Evolutionary conservation across 2,888 invertebrate species (phyloP), one percentile per base, ranked within the genome.

Genomic region (Philopedon plagiatum): DNA sequence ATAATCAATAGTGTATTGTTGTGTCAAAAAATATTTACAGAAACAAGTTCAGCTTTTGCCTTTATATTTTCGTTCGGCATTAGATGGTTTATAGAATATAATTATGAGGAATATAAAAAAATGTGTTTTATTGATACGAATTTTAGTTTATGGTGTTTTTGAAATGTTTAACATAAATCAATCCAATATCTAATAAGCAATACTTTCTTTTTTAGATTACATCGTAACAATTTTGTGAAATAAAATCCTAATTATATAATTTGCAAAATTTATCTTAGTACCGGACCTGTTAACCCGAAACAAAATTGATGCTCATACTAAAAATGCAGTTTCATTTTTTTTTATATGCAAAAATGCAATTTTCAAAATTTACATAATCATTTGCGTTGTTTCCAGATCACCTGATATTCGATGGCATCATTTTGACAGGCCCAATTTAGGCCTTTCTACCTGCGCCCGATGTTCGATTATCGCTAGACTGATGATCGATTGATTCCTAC

Each of bases 401-500:
- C 11, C 58, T 65, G 61, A 60, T 21, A 32, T 62, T 63, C 29
- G 67, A 72, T 72, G 29, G 67, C 46, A 61, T 67, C 67, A 63
- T 39, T 66, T 65, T 71, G 71, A 71, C 71, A 71, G 66, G 56
- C 21, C 71, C 66, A 71, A 71, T 71, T 71, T 61, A 29, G 61
- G 44, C 51, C 29, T 57, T 51, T 61, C 57, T 69, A 69, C 69
- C 69, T 69, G 69, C 34, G 62, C 46, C 11, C 32, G 32, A 46
- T 11, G 37, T 32, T 61, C 60, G 60, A 68, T 69, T 60, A 56
- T 56, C 23, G 49, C 49, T 13, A 15, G 60, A 15, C 41, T 18
- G 69, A 69, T 73, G 73, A 73, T 73, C 73, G 73, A 73, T 73
- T 69, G 69, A 64, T 60, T 34, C 34, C 29, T 58, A 61, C 73